Evolutionary conservation across 1,140 invertebrate species (phyloP).

Genomic region (Apis laboriosa): DNA sequence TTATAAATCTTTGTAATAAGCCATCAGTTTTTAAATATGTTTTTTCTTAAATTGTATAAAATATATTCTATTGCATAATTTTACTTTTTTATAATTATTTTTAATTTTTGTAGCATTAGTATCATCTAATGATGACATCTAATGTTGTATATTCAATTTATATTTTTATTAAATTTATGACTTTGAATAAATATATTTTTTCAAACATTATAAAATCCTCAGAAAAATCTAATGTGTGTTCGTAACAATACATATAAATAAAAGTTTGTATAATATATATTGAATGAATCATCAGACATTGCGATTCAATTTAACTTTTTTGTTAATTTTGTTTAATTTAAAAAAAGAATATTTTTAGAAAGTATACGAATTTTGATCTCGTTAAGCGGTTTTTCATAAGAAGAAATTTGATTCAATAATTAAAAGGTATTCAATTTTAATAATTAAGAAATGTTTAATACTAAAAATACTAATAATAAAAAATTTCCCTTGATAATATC

Average conservation of each 20-base stretch:
- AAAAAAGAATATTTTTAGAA: not conserved
- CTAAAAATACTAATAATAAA: not conserved
- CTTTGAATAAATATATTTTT: not conserved
- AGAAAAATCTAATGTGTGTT: not conserved
- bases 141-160: not conserved
- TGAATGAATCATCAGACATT: not conserved
- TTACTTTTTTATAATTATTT: not conserved
- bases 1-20: no score
- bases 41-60: no score
- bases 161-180: no score
- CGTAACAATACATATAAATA: conserved; percentile 8
- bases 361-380: not conserved
- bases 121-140: not conserved
- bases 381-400: no score
- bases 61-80: no score
- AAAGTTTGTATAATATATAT: not conserved
- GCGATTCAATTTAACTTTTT: not conserved
- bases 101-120: not conserved
- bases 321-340: not conserved
- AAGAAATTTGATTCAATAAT: not conserved
- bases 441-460: not conserved
- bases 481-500: not conserved
- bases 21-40: no score
- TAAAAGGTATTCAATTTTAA: not conserved
- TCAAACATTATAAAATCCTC: not conserved